Conservation (phyloP, 2,113 vertebrate genomes). For the Smithornis capensis region DNA sequence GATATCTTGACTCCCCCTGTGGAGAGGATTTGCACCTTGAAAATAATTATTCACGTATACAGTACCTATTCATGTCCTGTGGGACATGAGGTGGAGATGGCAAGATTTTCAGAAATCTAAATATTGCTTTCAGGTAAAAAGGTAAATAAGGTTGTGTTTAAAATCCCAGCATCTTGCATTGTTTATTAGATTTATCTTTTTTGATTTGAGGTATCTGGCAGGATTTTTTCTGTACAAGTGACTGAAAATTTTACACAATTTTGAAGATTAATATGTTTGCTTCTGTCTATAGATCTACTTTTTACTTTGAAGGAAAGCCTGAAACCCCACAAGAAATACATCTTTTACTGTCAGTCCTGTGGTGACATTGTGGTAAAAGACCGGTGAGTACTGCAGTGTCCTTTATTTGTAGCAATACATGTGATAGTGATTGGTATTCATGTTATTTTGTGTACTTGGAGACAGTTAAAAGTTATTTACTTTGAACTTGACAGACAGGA, state of each 20-base stretch:
- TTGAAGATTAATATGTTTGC: not conserved
- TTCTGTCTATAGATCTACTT: slow-evolving; percentile 72
- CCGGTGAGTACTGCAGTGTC: slow-evolving; percentile 78
- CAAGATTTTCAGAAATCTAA: not conserved
- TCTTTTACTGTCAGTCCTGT: slow-evolving; percentile 89
- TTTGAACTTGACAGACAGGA: not conserved
- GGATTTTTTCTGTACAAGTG: not conserved
- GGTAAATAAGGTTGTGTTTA: not conserved
- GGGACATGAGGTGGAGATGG: not conserved
- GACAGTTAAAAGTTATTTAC: not conserved
- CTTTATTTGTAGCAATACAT: not conserved
- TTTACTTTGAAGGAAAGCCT: slow-evolving; percentile 73
- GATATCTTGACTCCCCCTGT: not conserved
- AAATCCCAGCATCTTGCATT: not conserved
- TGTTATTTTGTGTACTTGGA: not conserved
- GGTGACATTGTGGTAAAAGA: slow-evolving; percentile 78
- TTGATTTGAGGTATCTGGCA: not conserved
- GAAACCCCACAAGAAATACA: slow-evolving; percentile 72
- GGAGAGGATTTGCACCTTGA: not conserved
- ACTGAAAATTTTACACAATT: not conserved
- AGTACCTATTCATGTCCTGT: not conserved
- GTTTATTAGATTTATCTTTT: not conserved
- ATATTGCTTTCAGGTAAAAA: too few species aligned
- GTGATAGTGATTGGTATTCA: not conserved
- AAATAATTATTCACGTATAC: not conserved